Percentiles rank a stretch among this genome's conserved stretches.
phyloP scores from a whole-genome alignment of 2,888 invertebrate genomes.

The Agrochola circellaris region DNA sequence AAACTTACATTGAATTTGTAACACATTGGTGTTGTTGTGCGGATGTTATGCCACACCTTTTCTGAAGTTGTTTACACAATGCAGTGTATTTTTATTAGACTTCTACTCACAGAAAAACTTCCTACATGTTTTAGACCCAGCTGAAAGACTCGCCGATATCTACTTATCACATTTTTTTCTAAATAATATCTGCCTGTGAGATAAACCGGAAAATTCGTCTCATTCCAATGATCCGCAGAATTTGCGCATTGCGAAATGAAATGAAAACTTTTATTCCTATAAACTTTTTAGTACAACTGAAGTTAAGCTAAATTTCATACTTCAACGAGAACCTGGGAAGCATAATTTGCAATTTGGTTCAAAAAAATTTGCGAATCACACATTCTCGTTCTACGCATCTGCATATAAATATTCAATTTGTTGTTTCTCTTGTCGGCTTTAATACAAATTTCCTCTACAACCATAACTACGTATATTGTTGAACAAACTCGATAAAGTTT shows the following conservation, averaged over 20 bases:
- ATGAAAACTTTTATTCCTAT: constrained; percentile 40
- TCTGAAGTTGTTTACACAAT: not conserved
- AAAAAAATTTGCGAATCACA: constrained; percentile 38
- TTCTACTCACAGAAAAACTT: not conserved
- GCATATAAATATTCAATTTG: constrained; percentile 52
- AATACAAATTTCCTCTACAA: constrained; percentile 54
- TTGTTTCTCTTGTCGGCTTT: constrained; percentile 38
- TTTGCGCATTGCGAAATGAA: constrained; percentile 46
- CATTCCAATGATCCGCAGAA: constrained; percentile 24
- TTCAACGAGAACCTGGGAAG: constrained; percentile 11
- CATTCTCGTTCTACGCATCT: constrained; percentile 20
- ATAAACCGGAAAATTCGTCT: constrained; percentile 25
- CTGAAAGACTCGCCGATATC: not conserved
- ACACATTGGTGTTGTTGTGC: constrained; percentile 72
- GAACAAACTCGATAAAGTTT: constrained; percentile 69
- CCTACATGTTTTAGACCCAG: not conserved
- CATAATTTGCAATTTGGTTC: constrained; percentile 42
- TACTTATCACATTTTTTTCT: not conserved
- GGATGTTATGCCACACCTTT: constrained; percentile 18
- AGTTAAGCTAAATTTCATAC: constrained; percentile 41
- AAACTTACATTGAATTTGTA: constrained; percentile 77
- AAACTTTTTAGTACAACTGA: constrained; percentile 38
- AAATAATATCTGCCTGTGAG: not conserved
- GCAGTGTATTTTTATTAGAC: not conserved
- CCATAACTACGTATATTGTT: constrained; percentile 69